A percentile compares a stretch with the other conserved stretches of the same genome.
Conservation (phyloP, 2,888 invertebrate genomes). For the Ophion ellenae region DNA sequence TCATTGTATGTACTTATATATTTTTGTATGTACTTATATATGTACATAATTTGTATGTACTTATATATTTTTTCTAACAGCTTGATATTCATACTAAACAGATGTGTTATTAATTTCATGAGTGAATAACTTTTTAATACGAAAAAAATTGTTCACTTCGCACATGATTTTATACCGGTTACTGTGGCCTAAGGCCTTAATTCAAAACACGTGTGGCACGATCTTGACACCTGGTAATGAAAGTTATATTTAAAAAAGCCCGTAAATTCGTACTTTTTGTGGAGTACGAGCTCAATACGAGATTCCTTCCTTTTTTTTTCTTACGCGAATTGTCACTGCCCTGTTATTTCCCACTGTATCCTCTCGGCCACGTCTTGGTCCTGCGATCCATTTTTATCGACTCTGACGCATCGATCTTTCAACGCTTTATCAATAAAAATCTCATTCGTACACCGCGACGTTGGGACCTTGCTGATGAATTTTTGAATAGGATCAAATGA, state of each 20-base stretch:
- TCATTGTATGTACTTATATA: too few relatives aligned
- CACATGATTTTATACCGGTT: too few relatives aligned
- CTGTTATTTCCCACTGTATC: not conserved
- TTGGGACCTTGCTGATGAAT: slow-evolving; percentile 3
- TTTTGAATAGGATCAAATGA: not conserved
- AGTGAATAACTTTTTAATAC: too few relatives aligned
- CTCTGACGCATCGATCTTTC: not conserved
- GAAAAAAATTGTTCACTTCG: too few relatives aligned
- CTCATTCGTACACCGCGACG: not conserved
- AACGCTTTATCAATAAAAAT: not conserved
- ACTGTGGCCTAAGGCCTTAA: not conserved
- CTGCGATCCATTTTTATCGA: not conserved
- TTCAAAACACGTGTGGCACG: not conserved
- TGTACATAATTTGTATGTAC: too few relatives aligned
- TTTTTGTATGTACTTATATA: too few relatives aligned
- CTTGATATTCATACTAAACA: too few relatives aligned
- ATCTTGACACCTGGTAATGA: not conserved
- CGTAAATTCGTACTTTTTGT: not conserved
- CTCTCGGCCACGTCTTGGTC: not conserved
- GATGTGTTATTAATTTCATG: too few relatives aligned
- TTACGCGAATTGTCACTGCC: not conserved
- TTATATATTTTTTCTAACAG: too few relatives aligned
- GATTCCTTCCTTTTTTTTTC: not conserved
- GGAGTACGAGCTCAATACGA: not conserved
- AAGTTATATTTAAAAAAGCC: not conserved